Evolutionary conservation across 2,797 vertebrate genomes (phyloP).

Genomic region (Myripristis murdjan): DNA sequence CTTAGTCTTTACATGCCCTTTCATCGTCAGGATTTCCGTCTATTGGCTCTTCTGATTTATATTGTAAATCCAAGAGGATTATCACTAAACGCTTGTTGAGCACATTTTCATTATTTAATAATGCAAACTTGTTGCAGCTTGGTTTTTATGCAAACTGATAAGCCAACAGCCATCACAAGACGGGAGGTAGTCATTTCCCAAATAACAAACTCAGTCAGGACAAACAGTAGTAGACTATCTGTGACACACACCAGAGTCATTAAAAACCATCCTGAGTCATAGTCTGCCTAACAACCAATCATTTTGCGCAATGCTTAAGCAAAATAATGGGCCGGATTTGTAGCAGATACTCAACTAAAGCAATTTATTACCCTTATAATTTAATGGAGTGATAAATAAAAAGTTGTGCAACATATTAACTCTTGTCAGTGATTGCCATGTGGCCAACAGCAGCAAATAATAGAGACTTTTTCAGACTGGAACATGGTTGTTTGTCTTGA

Average conservation of each 20-base stretch:
- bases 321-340: too few relatives aligned
- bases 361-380: too few relatives aligned
- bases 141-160: conserved; percentile 16
- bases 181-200: background rate
- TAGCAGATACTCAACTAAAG: too few relatives aligned
- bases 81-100: conserved; percentile 18
- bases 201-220: background rate
- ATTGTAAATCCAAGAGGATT: conserved; percentile 37
- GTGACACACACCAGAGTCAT: conserved; percentile 15
- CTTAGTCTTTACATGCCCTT: conserved; percentile 35
- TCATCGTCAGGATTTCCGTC: conserved; percentile 45
- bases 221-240: background rate
- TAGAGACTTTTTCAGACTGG: too few relatives aligned
- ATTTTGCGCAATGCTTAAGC: too few relatives aligned
- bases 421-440: conserved; percentile 18
- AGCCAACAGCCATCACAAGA: background rate
- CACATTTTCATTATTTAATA: conserved; percentile 36
- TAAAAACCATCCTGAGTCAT: conserved; percentile 4
- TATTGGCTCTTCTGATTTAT: conserved; percentile 12
- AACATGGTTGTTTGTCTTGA: too few relatives aligned
- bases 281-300: background rate
- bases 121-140: conserved; percentile 34
- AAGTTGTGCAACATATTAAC: conserved; percentile 17
- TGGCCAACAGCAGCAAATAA: too few relatives aligned
- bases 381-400: conserved; percentile 28